Evolutionary conservation across 2,797 vertebrate species (phyloP).

Genomic region (Dendrocincla fuliginosa): DNA sequence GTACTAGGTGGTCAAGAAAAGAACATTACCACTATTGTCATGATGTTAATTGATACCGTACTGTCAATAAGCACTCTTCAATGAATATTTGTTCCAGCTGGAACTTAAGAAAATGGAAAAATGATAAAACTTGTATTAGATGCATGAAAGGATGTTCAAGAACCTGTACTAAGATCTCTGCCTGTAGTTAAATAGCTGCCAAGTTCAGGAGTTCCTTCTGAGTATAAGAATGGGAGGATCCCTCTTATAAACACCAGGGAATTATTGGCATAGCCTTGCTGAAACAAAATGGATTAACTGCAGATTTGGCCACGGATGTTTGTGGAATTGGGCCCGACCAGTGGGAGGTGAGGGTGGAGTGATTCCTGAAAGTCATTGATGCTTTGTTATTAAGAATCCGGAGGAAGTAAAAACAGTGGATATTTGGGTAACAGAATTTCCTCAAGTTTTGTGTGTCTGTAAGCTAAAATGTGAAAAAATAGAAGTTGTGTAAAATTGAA

Average conservation of each 20-base stretch:
- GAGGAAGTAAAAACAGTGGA: constrained; percentile 58
- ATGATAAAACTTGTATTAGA: background rate
- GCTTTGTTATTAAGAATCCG: constrained; percentile 65
- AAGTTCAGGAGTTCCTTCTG: constrained; percentile 2
- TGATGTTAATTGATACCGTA: rapidly evolving
- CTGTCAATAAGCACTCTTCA: background rate
- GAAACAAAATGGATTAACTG: constrained; percentile 13
- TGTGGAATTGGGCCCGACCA: constrained; percentile 4
- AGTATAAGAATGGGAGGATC: constrained; percentile 29
- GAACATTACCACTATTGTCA: background rate
- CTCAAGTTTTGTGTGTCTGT: constrained; percentile 4
- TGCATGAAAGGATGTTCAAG: background rate
- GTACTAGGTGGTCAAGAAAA: background rate
- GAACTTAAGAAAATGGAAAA: background rate
- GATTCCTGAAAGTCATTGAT: constrained; percentile 59
- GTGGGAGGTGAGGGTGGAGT: constrained; percentile 63
- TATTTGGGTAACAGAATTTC: constrained; percentile 62
- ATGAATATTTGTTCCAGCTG: background rate
- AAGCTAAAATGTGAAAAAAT: constrained; percentile 34
- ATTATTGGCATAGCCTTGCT: constrained; percentile 3
- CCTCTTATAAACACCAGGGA: constrained; percentile 12
- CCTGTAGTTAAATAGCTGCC: background rate
- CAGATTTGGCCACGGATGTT: constrained; percentile 40
- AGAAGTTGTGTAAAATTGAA: background rate
- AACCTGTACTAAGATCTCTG: background rate